A percentile compares a stretch with the other conserved stretches of the same genome.
phyloP scores from a whole-genome alignment of 2,113 vertebrate genomes.

The Pelmatolapia mariae region DNA sequence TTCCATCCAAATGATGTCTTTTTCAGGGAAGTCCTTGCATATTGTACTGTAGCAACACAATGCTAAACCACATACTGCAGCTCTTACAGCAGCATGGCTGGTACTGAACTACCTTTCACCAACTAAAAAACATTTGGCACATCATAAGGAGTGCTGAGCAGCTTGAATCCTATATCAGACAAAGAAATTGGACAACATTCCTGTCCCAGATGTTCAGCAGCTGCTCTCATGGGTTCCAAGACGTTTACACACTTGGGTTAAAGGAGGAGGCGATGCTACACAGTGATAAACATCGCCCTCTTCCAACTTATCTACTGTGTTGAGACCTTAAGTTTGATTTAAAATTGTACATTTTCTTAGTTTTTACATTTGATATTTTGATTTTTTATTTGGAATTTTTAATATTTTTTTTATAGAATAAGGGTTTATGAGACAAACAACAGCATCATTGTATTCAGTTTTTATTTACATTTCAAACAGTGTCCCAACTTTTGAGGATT shows the following conservation, averaged over 20 bases:
- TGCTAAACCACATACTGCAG: not conserved
- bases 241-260: not conserved
- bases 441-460: not conserved
- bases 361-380: not conserved
- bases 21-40: not conserved
- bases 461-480: not conserved
- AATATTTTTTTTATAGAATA: fast-evolving
- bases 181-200: not conserved
- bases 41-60: not conserved
- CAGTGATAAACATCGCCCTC: not conserved
- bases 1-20: not conserved
- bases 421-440: not conserved
- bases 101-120: not conserved
- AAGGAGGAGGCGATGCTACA: not conserved
- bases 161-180: not conserved
- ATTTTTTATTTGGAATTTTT: not conserved
- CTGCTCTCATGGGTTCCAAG: not conserved
- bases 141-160: not conserved
- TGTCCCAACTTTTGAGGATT: not conserved
- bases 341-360: not conserved
- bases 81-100: not conserved
- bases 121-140: not conserved
- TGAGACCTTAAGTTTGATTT: not conserved
- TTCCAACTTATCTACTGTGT: not conserved
- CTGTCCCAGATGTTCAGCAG: not conserved